These are phyloP conservation scores for Drosophila lacteicornis DNA, from an alignment of 1,140 invertebrate species.

Conservation along the genomic window DNA sequence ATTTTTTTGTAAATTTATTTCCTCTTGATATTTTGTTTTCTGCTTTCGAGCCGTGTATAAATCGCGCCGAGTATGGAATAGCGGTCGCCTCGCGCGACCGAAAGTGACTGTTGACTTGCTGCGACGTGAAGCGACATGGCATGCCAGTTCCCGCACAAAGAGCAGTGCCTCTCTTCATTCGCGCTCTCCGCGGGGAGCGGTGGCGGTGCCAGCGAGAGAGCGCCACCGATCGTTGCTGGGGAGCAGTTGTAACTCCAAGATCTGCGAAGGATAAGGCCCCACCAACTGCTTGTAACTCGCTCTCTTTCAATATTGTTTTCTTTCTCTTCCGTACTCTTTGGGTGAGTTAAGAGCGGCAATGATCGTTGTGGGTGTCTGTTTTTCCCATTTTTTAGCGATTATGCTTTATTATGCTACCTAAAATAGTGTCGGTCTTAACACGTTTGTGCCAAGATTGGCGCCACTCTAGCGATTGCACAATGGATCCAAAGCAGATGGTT, in stretches of 20 bases:
- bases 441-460: conserved; percentile 39
- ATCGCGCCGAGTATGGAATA: conserved; percentile 4
- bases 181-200: background rate
- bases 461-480: conserved; percentile 38
- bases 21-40: conserved; percentile 15
- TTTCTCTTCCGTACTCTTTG: conserved; percentile 1
- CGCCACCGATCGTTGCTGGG: conserved; percentile 1
- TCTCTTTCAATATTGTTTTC: background rate
- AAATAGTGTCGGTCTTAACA: conserved; percentile 35
- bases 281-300: background rate
- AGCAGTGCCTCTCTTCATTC: conserved; percentile 14
- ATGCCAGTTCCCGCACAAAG: conserved; percentile 12
- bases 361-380: conserved; percentile 9
- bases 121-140: conserved; percentile 1
- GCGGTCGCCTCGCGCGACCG: conserved; percentile 22
- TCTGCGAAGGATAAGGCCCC: conserved; percentile 5
- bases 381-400: conserved; percentile 13
- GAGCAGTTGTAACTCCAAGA: background rate
- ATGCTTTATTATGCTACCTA: conserved; percentile 24
- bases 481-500: conserved; percentile 18
- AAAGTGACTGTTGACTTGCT: conserved; percentile 18
- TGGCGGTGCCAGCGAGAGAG: background rate
- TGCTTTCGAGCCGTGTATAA: conserved; percentile 15
- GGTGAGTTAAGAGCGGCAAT: background rate
- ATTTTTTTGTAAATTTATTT: conserved; percentile 31